Evolutionary conservation across 1,140 invertebrate species (phyloP), one percentile per base, ranked within the genome.

Genomic region (Trigoniulus corallinus): DNA sequence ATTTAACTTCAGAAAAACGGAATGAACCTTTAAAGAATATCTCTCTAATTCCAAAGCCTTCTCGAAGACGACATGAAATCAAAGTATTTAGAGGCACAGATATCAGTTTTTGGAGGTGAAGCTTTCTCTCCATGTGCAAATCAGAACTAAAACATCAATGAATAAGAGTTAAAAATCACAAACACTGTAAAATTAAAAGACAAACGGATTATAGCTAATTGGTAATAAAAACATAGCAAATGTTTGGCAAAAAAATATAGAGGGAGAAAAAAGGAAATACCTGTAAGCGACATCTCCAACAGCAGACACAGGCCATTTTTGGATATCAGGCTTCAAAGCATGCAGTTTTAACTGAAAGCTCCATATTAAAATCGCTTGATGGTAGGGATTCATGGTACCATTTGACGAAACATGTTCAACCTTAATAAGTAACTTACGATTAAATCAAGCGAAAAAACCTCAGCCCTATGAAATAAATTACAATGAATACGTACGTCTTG

Each of bases 21-120:
- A 18, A 53, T 37, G 50, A 48, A 54, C 40, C 44, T 45, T 58
- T 62, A 47, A 60, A 34, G 48, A 56, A 27, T 61, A 74, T 62
- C 65, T 76, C 73, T 71, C 81, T 74, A 62, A 88, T 68, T 61
- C 74, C 76, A 63, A 83, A 89, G 34, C 85, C 85, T 67, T 88
- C 85, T 26, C 83, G 66, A 23, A 89, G 66, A 37, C 85, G 66
- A 60, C 82, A 80, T 27, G 81, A 82, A 29, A 88, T 62, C 43
- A 88, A 68, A 62, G 77, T 78, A 47, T 74, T 70, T 26, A 86
- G 67, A 21, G 75, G 74, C 37, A 76, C 76, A 56, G 70, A 74
- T 23, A 82, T 68, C 58, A 74, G 75, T 45, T 74, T 73, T 57
- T 82, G 78, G 37, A 73, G 69, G 58, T 82, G 80, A 57, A 75